phyloP scores from a whole-genome alignment of 2,888 invertebrate species.

The Melikaiella ostensackeni region DNA sequence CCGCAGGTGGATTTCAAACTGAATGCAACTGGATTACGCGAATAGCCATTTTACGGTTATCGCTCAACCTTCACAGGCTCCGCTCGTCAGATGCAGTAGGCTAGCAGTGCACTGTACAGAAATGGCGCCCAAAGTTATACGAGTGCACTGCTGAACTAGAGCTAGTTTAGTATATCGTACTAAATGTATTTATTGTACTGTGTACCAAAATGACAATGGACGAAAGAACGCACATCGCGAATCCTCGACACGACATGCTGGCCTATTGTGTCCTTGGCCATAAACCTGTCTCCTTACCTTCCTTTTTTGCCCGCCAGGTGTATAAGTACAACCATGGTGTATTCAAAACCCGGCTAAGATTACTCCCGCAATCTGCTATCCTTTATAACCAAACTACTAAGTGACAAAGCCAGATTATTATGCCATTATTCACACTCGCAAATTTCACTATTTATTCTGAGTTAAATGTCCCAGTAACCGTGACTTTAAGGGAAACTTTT shows the following conservation, averaged over 20 bases:
- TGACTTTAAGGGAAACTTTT: too few relatives aligned
- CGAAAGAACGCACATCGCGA: background rate
- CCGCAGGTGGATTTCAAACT: background rate
- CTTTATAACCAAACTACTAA: background rate
- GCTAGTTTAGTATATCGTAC: background rate
- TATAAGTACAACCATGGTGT: background rate
- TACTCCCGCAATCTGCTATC: background rate
- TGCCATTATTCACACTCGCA: background rate
- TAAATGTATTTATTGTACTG: too few relatives aligned
- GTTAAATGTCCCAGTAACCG: background rate
- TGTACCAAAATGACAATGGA: conserved; percentile 11
- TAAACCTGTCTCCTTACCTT: background rate
- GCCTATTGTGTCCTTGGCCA: conserved; percentile 5
- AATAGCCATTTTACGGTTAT: conserved; percentile 32
- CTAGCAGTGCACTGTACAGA: background rate
- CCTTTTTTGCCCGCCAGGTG: background rate
- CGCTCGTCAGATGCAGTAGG: conserved; percentile 13
- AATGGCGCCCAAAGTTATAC: background rate
- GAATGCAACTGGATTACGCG: conserved; percentile 19
- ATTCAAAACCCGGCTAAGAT: background rate
- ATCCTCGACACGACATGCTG: background rate
- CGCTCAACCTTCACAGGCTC: background rate
- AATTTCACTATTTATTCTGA: background rate
- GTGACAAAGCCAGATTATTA: background rate
- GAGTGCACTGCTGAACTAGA: background rate